These are phyloP conservation scores for Hypsibius dujardini DNA, from an alignment of 1,140 invertebrate genomes.

Conservation along the genomic window DNA sequence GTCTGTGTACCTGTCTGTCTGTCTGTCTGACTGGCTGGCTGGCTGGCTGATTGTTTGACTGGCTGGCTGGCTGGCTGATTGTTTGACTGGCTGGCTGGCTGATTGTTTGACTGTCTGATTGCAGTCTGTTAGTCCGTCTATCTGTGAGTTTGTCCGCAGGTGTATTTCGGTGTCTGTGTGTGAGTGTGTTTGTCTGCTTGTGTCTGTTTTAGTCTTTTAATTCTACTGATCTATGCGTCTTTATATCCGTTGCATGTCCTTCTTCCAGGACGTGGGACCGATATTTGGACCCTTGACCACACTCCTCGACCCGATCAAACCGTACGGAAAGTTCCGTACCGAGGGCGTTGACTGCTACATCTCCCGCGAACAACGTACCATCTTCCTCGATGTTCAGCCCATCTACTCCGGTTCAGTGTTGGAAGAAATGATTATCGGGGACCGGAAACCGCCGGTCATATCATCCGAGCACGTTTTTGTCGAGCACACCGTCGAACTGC, in stretches of 20 bases:
- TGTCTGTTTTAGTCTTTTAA: not conserved
- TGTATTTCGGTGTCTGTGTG: not conserved
- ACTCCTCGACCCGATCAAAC: not conserved
- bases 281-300: not conserved
- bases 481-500: constrained; percentile 12
- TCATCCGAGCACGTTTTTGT: constrained; percentile 10
- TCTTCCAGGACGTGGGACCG: not conserved
- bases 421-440: constrained; percentile 14
- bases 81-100: too few species aligned
- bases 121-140: not conserved
- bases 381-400: constrained; percentile 7
- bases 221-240: not conserved
- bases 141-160: not conserved
- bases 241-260: not conserved
- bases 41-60: too few species aligned
- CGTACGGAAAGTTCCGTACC: not conserved
- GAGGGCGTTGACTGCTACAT: constrained; percentile 11
- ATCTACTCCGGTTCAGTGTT: not conserved
- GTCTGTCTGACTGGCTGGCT: too few species aligned
- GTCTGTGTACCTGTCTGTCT: not conserved
- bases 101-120: not conserved
- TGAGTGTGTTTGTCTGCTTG: not conserved
- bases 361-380: constrained; percentile 1
- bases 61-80: too few species aligned
- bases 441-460: not conserved